Conservation (phyloP, 2,797 vertebrate genomes). For the Enteromius treurensis region DNA sequence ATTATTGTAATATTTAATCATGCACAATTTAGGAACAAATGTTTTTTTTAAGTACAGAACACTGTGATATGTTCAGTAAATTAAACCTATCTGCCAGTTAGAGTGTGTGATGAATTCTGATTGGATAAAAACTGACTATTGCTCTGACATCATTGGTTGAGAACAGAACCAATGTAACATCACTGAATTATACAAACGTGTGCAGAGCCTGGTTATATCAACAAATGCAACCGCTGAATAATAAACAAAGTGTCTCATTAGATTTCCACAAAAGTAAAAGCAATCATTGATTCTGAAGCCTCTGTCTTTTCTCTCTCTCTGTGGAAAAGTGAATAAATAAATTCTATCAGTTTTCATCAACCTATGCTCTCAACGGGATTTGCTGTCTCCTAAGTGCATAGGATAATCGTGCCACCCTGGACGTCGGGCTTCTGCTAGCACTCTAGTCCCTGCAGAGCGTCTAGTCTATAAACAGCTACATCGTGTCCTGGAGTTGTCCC, state of each 20-base stretch:
- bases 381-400: neutral
- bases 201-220: neutral
- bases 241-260: slow-evolving; percentile 2
- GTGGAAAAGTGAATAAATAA: slow-evolving; percentile 52
- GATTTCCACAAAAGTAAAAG: slow-evolving; percentile 29
- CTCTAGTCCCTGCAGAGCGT: slow-evolving; percentile 34
- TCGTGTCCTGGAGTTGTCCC: slow-evolving; percentile 50
- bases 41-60: slow-evolving; percentile 20
- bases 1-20: slow-evolving; percentile 15
- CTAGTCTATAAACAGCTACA: slow-evolving; percentile 55
- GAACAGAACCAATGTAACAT: neutral
- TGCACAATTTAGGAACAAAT: slow-evolving; percentile 1
- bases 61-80: slow-evolving; percentile 26
- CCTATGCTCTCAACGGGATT: neutral
- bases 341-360: slow-evolving; percentile 30
- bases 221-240: neutral
- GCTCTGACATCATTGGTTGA: neutral
- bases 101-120: neutral
- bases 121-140: neutral
- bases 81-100: slow-evolving; percentile 21
- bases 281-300: slow-evolving; percentile 46
- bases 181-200: slow-evolving; percentile 15
- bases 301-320: slow-evolving; percentile 41
- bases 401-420: slow-evolving; percentile 9
- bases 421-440: neutral